Base-by-base conservation (phyloP, 2,113 vertebrate species). In the Nematolebias whitei region DNA sequence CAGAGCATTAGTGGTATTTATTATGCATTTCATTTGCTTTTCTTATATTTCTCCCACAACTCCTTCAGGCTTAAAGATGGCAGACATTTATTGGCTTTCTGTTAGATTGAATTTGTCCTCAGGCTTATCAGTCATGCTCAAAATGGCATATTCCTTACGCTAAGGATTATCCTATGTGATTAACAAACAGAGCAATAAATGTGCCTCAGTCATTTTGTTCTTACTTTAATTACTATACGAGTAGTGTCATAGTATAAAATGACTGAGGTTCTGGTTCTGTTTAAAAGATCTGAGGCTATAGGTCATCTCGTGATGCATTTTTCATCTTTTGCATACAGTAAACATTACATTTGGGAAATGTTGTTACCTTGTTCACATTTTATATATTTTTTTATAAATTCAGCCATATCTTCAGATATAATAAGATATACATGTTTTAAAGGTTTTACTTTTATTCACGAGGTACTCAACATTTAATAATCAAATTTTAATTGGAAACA, bases 131-230 rank as follows among this genome's bases (percentile, higher is more conserved):
- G 65, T 90, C 80, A 87, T 66, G 75, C 85, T 84, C 68, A 84
- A 91, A 87, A 88, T 85, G 81, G 77, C 60, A 62, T 79, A 59
- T 79, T 83, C 79, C 73, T 79, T 83, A 71, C 76, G 68, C 45
- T 79, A 63, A 51, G 62, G 79, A 85, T 91, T 81, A 86, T 83
- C 44, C 74, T 56, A 24, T 11, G 47, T 71, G 90, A 88, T 88
- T 86, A 89, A 75, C 60, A 82, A 79, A 68, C 51, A 55, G 49
- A 57, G 2, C 18, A 9, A 35, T 53, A n/a, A 32, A 32, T 52
- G n/a, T 35, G 26, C 18, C 38, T 63, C 44, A 80, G 12, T 79
- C 53, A 58, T 76, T 74, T 67, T 54, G n/a, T 68, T 71, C 23
- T 47, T 1, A 1, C 41, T 45, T 60, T 32, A 12, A 7, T 63